Evolutionary conservation across 2,113 vertebrate species (phyloP).

Genomic region (Arizona elegans): DNA sequence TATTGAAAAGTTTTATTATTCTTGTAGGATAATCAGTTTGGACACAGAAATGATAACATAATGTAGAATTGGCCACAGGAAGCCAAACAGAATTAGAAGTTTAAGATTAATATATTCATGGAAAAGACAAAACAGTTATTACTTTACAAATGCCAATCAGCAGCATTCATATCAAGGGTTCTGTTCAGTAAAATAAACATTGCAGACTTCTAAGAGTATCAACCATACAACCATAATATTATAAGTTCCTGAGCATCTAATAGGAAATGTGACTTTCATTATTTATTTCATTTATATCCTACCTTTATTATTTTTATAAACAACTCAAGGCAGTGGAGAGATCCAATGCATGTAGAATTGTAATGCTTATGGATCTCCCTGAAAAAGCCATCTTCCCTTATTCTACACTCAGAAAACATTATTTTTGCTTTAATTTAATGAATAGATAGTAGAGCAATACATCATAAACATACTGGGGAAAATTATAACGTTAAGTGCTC

Average conservation of each 20-base stretch:
- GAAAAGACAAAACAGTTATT: background rate
- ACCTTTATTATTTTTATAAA: background rate
- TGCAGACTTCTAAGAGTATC: background rate
- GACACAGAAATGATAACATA: background rate
- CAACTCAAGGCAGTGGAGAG: background rate
- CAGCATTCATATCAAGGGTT: background rate
- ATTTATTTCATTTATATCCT: background rate
- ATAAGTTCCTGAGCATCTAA: background rate
- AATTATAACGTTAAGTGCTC: background rate
- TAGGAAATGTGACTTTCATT: background rate
- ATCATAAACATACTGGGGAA: background rate
- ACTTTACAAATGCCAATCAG: background rate
- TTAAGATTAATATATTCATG: background rate
- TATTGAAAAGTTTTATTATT: background rate
- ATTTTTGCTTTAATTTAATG: background rate
- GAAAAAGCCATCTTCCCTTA: background rate
- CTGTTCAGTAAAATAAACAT: background rate
- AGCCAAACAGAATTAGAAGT: background rate
- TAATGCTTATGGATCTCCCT: background rate
- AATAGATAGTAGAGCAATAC: background rate
- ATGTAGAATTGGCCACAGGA: background rate
- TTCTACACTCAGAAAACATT: background rate
- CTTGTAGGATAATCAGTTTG: background rate
- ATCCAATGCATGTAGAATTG: background rate
- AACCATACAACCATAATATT: background rate